Evolutionary conservation across 2,797 vertebrate species (phyloP).

Genomic region (Lindbergichthys nudifrons): DNA sequence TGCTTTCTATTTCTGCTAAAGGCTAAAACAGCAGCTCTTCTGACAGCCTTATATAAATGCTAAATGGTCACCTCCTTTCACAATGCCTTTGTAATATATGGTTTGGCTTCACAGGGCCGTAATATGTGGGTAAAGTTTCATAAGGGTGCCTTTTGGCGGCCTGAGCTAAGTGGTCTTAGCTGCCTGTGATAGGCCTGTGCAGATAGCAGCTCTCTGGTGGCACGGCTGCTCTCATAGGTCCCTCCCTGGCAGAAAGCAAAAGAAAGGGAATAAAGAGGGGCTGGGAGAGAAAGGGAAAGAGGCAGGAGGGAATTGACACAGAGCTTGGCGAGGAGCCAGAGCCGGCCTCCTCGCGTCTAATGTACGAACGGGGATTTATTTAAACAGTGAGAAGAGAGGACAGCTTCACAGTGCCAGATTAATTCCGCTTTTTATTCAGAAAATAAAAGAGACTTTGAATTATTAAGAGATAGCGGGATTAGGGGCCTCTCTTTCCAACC

Average conservation of each 20-base stretch:
- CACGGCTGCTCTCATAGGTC: slow-evolving; percentile 82
- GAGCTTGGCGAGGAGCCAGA: slow-evolving; percentile 88
- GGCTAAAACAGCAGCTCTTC: slow-evolving; percentile 54
- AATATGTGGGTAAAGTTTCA: slow-evolving; percentile 87
- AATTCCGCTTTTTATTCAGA: slow-evolving; percentile 98
- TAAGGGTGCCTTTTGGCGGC: slow-evolving; percentile 81
- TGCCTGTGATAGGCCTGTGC: slow-evolving; percentile 82
- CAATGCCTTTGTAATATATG: slow-evolving; percentile 84
- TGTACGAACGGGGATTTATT: slow-evolving; percentile 95
- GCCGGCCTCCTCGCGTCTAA: slow-evolving; percentile 88
- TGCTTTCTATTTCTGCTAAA: slow-evolving; percentile 45
- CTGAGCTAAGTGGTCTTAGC: slow-evolving; percentile 84
- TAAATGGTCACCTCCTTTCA: slow-evolving; percentile 76
- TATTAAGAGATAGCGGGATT: slow-evolving; percentile 99
- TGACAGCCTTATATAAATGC: slow-evolving; percentile 69
- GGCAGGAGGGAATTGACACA: slow-evolving; percentile 86
- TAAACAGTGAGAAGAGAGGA: slow-evolving; percentile 95
- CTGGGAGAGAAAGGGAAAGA: slow-evolving; percentile 83
- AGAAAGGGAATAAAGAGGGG: slow-evolving; percentile 78
- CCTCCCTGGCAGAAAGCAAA: slow-evolving; percentile 84
- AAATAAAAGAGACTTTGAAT: slow-evolving; percentile 99
- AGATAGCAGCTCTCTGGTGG: slow-evolving; percentile 87
- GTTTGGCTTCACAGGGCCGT: slow-evolving; percentile 81
- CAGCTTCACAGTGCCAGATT: slow-evolving; percentile 98
- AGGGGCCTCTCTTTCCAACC: slow-evolving; percentile 96